These are phyloP conservation scores for Spilosoma lubricipeda DNA, from an alignment of 2,888 invertebrate species.

Conservation along the genomic window DNA sequence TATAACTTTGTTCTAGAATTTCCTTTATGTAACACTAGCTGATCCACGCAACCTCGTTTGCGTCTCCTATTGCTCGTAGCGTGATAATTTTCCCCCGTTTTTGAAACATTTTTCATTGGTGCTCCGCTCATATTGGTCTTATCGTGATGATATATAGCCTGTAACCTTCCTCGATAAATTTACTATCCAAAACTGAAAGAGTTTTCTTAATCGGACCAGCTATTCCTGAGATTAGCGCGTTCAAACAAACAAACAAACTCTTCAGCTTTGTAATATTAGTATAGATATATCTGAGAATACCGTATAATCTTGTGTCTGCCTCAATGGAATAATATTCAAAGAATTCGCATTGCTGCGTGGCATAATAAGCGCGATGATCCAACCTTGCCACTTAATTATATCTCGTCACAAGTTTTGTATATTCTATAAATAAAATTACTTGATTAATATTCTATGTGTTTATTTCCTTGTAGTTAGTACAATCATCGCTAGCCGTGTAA, in stretches of 20 bases:
- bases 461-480: conserved; percentile 46
- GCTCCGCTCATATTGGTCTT: no score
- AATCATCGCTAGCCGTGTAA: conserved; percentile 8
- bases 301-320: background rate
- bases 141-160: no score
- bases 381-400: conserved; percentile 44
- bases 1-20: background rate
- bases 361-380: conserved; percentile 23
- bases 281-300: background rate
- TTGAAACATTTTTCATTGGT: no score
- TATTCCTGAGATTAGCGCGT: no score
- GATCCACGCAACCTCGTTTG: no score
- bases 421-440: conserved; percentile 37
- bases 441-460: conserved; percentile 48
- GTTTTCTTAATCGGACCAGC: no score
- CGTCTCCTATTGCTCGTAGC: no score
- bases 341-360: conserved; percentile 46
- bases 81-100: no score
- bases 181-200: no score
- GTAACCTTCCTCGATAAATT: no score
- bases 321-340: conserved; percentile 30
- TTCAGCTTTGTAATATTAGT: no score
- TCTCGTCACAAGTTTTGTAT: conserved; percentile 35
- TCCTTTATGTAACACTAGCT: background rate
- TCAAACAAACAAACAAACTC: no score